These are phyloP conservation scores for Phoeniculus purpureus DNA, from an alignment of 2,797 vertebrate genomes.

Conservation along the genomic window DNA sequence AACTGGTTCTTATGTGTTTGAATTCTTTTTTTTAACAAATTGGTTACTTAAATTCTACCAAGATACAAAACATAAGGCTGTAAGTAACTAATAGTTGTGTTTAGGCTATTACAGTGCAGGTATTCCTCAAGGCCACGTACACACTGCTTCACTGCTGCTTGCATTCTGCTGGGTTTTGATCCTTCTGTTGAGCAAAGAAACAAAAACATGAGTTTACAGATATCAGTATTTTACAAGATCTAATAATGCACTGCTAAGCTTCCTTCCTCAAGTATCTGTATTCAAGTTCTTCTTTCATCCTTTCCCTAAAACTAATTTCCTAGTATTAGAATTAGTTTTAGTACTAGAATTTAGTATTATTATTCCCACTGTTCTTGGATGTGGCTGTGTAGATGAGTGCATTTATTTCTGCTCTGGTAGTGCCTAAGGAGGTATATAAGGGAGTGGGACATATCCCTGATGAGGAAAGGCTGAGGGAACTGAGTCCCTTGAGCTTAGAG, in stretches of 20 bases:
- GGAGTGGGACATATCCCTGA: too few species aligned
- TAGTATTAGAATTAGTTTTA: not conserved
- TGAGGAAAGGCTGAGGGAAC: too few species aligned
- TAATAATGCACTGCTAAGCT: not conserved
- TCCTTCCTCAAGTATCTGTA: not conserved
- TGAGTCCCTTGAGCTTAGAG: too few species aligned
- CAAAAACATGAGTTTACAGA: slow-evolving; percentile 32
- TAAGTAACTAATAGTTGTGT: slow-evolving; percentile 94
- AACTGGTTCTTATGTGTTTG: slow-evolving; percentile 81
- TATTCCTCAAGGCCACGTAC: slow-evolving; percentile 90
- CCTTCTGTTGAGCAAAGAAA: slow-evolving; percentile 88
- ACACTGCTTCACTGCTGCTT: slow-evolving; percentile 95
- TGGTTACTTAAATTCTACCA: slow-evolving; percentile 91
- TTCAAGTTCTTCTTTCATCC: not conserved
- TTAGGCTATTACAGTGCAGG: slow-evolving; percentile 96
- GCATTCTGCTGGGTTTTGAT: slow-evolving; percentile 96
- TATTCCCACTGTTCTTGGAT: not conserved
- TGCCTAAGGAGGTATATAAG: too few species aligned
- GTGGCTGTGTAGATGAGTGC: too few species aligned
- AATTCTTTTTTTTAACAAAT: slow-evolving; percentile 85
- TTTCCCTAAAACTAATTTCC: not conserved
- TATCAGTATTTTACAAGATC: not conserved
- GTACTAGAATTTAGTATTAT: too few species aligned
- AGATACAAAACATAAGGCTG: slow-evolving; percentile 99
- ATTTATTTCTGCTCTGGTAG: not conserved